A percentile compares a stretch with the other conserved stretches of the same genome.
These are phyloP conservation scores for Halcyon badia DNA, from an alignment of 2,797 vertebrate genomes.

Conservation along the genomic window DNA sequence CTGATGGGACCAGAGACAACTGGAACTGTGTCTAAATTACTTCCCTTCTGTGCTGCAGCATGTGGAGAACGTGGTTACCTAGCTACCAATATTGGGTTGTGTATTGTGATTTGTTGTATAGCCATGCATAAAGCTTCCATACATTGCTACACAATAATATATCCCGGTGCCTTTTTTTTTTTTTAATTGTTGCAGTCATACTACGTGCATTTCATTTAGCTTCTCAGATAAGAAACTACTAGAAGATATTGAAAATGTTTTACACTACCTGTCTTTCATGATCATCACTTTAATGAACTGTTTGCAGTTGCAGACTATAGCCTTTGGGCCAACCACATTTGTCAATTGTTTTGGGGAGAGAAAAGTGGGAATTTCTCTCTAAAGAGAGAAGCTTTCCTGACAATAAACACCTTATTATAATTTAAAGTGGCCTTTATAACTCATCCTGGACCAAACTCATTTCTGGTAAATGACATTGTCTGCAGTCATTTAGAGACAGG, in stretches of 20 bases:
- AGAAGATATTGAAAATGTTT: not conserved
- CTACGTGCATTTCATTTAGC: not conserved
- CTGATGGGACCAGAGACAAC: not conserved
- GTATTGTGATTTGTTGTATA: not conserved
- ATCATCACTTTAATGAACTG: not conserved
- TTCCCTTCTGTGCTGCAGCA: not conserved
- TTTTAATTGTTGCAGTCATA: not conserved
- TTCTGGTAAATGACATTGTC: slow-evolving; percentile 37
- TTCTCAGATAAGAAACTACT: not conserved
- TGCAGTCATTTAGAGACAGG: not conserved
- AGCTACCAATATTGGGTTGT: not conserved
- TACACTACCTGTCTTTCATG: not conserved
- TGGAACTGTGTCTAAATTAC: not conserved
- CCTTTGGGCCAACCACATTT: not conserved
- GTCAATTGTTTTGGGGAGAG: not conserved
- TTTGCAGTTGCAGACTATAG: not conserved
- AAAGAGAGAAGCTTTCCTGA: not conserved
- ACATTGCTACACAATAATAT: not conserved
- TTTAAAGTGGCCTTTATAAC: slow-evolving; percentile 2
- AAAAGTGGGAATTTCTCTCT: not conserved
- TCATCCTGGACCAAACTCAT: not conserved
- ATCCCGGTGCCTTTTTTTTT: not conserved
- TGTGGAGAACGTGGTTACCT: not conserved
- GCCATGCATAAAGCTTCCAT: not conserved
- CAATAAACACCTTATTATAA: not conserved